Percentiles rank a stretch among this genome's conserved stretches.
phyloP scores from a whole-genome alignment of 2,888 invertebrate species.

The Pyrrhia umbra region DNA sequence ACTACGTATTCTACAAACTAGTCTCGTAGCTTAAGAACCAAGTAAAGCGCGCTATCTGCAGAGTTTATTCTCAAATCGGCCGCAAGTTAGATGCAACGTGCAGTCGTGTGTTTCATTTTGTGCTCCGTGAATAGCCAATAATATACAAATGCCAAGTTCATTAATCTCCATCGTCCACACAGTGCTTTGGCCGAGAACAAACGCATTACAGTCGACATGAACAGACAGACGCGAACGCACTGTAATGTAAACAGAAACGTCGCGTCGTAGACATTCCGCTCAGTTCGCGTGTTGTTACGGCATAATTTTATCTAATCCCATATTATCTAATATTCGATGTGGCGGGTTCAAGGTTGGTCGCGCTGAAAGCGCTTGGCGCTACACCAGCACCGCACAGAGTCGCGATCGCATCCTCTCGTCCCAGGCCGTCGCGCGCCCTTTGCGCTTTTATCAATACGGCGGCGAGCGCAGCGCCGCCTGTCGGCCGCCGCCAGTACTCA shows the following conservation, averaged over 20 bases:
- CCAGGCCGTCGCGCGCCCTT: constrained; percentile 76
- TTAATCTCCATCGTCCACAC: constrained; percentile 55
- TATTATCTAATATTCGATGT: constrained; percentile 84
- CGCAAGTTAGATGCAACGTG: constrained; percentile 22
- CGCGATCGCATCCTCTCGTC: constrained; percentile 66
- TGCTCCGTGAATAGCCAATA: constrained; percentile 55
- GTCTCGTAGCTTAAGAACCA: constrained; percentile 7
- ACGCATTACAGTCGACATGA: constrained; percentile 43
- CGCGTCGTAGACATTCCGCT: constrained; percentile 50
- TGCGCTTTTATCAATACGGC: constrained; percentile 87
- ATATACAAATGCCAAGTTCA: constrained; percentile 60
- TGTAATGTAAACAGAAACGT: constrained; percentile 61
- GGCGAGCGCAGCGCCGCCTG: constrained; percentile 80
- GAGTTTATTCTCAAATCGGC: constrained; percentile 24
- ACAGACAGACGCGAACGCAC: constrained; percentile 57
- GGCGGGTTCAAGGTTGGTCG: constrained; percentile 86
- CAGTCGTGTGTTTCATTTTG: constrained; percentile 42
- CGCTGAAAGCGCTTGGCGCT: constrained; percentile 71
- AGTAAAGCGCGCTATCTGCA: constrained; percentile 23
- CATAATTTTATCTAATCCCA: constrained; percentile 75
- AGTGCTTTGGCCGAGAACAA: constrained; percentile 40
- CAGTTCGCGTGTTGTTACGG: constrained; percentile 63
- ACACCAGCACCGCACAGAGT: constrained; percentile 54
- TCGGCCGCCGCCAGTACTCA: constrained; percentile 78
- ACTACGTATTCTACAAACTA: not conserved